These are phyloP conservation scores for Nephrotoma flavescens DNA, from an alignment of 2,888 invertebrate species.

Conservation along the genomic window DNA sequence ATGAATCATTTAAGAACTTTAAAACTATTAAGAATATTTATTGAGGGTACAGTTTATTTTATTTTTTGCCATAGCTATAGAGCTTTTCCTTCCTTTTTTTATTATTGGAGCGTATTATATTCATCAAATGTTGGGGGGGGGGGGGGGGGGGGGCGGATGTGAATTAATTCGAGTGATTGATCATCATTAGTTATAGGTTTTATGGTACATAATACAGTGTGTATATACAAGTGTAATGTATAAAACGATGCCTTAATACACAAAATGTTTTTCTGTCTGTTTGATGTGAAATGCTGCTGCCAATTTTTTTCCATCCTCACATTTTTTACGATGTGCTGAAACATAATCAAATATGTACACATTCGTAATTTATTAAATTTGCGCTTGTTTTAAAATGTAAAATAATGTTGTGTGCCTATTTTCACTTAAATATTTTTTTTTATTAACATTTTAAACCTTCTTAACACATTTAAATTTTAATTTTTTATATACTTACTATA, in stretches of 20 bases:
- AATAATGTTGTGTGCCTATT: not conserved
- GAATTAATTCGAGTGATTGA: not conserved
- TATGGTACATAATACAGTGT: not conserved
- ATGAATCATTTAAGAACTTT: not conserved
- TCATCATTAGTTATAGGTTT: not conserved
- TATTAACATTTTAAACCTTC: not conserved
- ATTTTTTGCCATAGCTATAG: not conserved
- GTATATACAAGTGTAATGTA: not conserved
- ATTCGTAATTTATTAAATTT: not conserved
- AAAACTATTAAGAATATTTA: not conserved
- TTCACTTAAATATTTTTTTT: not conserved
- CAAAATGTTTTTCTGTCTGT: not conserved
- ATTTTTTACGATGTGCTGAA: not conserved
- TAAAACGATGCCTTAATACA: not conserved
- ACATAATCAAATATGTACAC: not conserved
- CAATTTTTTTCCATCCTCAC: not conserved
- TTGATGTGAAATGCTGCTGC: not conserved
- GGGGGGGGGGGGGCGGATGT: not conserved
- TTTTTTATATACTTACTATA: not conserved
- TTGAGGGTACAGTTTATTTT: not conserved
- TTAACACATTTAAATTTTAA: not conserved
- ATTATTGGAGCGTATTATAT: not conserved
- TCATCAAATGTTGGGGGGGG: not conserved
- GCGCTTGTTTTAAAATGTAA: not conserved
- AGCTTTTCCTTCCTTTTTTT: not conserved